These are phyloP conservation scores for Julus scanicus DNA, from an alignment of 2,888 invertebrate genomes.

Conservation along the genomic window DNA sequence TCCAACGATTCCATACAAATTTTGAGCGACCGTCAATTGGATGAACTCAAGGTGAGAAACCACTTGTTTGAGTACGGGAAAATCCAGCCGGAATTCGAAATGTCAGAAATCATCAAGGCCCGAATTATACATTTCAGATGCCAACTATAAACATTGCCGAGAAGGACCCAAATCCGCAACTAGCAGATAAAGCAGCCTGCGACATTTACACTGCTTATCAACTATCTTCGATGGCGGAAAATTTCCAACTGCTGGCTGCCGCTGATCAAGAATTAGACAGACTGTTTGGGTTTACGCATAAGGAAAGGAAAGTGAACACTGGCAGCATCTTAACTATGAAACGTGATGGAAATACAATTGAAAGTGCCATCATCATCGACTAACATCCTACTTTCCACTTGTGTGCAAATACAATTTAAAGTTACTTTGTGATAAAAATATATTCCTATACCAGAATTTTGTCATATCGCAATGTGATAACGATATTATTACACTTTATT, in stretches of 20 bases:
- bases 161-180: neutral
- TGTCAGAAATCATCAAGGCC: neutral
- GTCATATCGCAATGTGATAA: too few species aligned
- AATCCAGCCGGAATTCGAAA: neutral
- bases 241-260: neutral
- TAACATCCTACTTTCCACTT: neutral
- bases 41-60: neutral
- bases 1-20: neutral
- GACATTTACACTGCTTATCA: neutral
- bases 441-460: too few species aligned
- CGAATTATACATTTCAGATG: neutral
- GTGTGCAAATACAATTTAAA: neutral
- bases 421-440: neutral
- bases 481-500: too few species aligned
- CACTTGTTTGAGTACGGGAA: neutral
- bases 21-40: neutral
- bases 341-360: neutral
- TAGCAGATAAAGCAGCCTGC: neutral
- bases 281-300: neutral
- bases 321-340: neutral
- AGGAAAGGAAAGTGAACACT: neutral
- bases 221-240: neutral
- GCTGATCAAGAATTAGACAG: neutral
- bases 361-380: neutral
- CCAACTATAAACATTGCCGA: neutral